Percentiles rank a stretch among this genome's conserved stretches.
These are phyloP conservation scores for Monodelphis domestica DNA, from an alignment of 2,797 vertebrate genomes.

Conservation along the genomic window DNA sequence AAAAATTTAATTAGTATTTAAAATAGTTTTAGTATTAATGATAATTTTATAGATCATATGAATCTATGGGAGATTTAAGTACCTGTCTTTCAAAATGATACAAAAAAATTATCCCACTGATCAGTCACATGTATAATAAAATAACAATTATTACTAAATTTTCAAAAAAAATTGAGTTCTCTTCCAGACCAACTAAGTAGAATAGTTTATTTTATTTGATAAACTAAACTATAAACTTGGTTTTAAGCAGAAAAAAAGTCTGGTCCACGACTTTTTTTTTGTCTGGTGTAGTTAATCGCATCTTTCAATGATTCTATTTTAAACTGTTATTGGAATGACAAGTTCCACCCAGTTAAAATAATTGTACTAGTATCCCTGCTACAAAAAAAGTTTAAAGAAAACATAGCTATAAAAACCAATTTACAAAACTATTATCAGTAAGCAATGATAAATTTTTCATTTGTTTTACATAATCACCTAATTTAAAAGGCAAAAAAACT, in stretches of 20 bases:
- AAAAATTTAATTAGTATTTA: not conserved
- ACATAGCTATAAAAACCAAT: not conserved
- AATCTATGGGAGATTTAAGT: not conserved
- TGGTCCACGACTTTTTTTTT: not conserved
- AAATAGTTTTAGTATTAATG: not conserved
- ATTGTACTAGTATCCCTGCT: not conserved
- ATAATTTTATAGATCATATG: not conserved
- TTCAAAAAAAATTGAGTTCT: not conserved
- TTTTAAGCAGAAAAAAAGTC: not conserved
- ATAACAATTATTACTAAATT: not conserved
- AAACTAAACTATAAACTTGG: not conserved
- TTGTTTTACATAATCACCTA: not conserved
- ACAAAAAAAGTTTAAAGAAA: not conserved
- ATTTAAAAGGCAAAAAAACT: not conserved
- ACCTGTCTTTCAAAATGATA: not conserved
- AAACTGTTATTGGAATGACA: not conserved
- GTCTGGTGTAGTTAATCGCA: not conserved
- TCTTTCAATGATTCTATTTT: not conserved
- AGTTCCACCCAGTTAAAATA: not conserved
- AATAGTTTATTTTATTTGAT: not conserved
- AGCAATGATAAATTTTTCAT: not conserved
- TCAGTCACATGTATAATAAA: not conserved
- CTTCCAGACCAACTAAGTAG: not conserved
- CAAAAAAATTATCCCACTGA: not conserved
- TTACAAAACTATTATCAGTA: not conserved